phyloP scores from a whole-genome alignment of 2,888 invertebrate species.

The Synergus umbraculus region DNA sequence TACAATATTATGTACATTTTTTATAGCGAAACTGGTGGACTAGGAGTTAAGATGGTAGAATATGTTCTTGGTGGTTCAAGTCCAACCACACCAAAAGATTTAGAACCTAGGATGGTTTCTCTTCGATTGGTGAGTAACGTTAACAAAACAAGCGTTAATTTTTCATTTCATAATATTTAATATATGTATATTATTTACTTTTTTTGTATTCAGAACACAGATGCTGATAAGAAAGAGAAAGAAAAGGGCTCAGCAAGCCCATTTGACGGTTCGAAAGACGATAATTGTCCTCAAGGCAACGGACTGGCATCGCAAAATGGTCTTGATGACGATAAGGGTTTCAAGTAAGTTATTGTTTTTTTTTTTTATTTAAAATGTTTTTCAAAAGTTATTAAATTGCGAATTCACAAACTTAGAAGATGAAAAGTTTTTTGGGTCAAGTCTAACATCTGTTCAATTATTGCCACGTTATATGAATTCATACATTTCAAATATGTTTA shows the following conservation, averaged over 20 bases:
- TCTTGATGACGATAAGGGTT: slow-evolving; percentile 92
- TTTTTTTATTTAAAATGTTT: slow-evolving; percentile 62
- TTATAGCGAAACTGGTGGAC: slow-evolving; percentile 90
- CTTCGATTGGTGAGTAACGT: slow-evolving; percentile 73
- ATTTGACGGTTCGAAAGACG: slow-evolving; percentile 80
- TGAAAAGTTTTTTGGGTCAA: too few species aligned
- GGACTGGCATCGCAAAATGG: slow-evolving; percentile 82
- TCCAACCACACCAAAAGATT: slow-evolving; percentile 82
- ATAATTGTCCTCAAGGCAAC: slow-evolving; percentile 79
- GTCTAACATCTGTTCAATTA: too few species aligned
- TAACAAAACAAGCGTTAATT: background rate
- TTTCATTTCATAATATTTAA: background rate
- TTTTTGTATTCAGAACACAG: slow-evolving; percentile 67
- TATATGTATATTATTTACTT: background rate
- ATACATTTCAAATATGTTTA: too few species aligned
- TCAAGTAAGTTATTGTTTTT: slow-evolving; percentile 84
- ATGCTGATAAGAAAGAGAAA: slow-evolving; percentile 78
- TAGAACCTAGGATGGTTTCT: slow-evolving; percentile 74
- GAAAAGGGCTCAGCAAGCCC: slow-evolving; percentile 80
- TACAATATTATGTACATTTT: background rate
- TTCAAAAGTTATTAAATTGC: too few species aligned
- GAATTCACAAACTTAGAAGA: too few species aligned
- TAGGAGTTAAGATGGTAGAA: slow-evolving; percentile 99
- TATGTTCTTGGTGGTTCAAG: slow-evolving; percentile 97
- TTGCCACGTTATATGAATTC: too few species aligned